Conservation (phyloP, 2,888 invertebrate genomes). For the Nasonia oneida region DNA sequence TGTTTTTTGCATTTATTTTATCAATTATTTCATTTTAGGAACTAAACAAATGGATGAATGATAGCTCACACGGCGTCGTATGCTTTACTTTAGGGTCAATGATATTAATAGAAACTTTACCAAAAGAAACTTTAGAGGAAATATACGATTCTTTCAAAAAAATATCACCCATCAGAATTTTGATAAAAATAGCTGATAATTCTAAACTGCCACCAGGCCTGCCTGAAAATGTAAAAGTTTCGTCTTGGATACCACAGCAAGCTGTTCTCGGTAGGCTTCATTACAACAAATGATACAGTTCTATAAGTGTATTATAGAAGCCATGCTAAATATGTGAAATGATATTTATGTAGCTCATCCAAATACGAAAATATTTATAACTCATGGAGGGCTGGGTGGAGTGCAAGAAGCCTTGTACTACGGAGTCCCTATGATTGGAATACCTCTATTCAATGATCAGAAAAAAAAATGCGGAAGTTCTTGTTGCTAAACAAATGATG, state of each 20-base stretch:
- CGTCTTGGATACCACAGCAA: not conserved
- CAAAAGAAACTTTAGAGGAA: not conserved
- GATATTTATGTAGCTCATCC: conserved; percentile 66
- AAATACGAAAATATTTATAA: conserved; percentile 72
- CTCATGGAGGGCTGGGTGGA: conserved; percentile 74
- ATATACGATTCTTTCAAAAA: not conserved
- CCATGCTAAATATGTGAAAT: too few relatives aligned
- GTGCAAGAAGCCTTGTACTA: conserved; percentile 70
- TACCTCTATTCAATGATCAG: conserved; percentile 75
- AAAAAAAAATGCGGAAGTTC: conserved; percentile 56
- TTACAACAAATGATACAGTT: too few relatives aligned
- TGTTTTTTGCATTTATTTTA: not conserved
- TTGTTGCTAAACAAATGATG: conserved; percentile 58
- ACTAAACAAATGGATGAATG: not conserved
- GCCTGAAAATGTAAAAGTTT: not conserved
- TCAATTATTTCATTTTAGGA: not conserved
- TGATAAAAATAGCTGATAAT: not conserved
- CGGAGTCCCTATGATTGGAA: conserved; percentile 72
- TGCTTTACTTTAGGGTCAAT: not conserved
- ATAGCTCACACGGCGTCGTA: not conserved
- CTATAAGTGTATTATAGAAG: too few relatives aligned
- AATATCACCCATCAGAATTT: not conserved
- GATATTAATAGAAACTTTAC: not conserved
- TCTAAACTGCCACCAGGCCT: not conserved
- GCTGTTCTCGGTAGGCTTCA: not conserved